phyloP scores from a whole-genome alignment of 2,888 invertebrate species.

The Mechanitis mazaeus region DNA sequence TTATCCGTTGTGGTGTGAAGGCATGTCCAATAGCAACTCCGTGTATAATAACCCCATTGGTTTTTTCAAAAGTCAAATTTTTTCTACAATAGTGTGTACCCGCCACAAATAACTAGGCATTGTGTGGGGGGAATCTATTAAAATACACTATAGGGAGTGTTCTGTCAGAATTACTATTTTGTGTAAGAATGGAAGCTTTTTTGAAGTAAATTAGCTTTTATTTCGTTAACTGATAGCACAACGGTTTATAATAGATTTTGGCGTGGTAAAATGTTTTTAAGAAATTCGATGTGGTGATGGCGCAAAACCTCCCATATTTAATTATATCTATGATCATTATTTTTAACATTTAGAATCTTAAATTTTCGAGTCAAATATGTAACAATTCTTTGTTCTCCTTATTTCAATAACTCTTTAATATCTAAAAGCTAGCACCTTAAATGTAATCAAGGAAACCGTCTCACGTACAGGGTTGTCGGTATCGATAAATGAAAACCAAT shows the following conservation, averaged over 20 bases:
- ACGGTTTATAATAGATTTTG: slow-evolving; percentile 38
- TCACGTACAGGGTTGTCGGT: slow-evolving; percentile 30
- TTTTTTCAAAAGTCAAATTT: slow-evolving; percentile 41
- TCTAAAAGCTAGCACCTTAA: slow-evolving; percentile 9
- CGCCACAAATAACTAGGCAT: slow-evolving; percentile 52
- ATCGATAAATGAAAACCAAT: slow-evolving; percentile 45
- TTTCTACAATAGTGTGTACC: slow-evolving; percentile 45
- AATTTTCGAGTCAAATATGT: too few species aligned
- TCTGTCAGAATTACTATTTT: slow-evolving; percentile 46
- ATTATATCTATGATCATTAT: too few species aligned
- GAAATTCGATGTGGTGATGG: too few species aligned
- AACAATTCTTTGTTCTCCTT: too few species aligned
- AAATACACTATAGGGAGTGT: slow-evolving; percentile 40
- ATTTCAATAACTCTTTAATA: slow-evolving; percentile 5
- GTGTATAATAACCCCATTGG: slow-evolving; percentile 41
- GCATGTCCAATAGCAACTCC: slow-evolving; percentile 47
- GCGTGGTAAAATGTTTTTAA: neutral
- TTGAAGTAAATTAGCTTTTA: slow-evolving; percentile 39
- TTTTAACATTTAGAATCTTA: too few species aligned
- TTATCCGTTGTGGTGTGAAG: slow-evolving; percentile 39
- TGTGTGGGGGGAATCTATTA: slow-evolving; percentile 58
- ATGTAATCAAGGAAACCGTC: slow-evolving; percentile 28
- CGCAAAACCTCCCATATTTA: too few species aligned
- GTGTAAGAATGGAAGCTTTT: slow-evolving; percentile 40
- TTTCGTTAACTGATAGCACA: slow-evolving; percentile 37